These are phyloP conservation scores for Caenorhabditis tropicalis DNA, from an alignment of 1,140 invertebrate genomes.

Conservation along the genomic window DNA sequence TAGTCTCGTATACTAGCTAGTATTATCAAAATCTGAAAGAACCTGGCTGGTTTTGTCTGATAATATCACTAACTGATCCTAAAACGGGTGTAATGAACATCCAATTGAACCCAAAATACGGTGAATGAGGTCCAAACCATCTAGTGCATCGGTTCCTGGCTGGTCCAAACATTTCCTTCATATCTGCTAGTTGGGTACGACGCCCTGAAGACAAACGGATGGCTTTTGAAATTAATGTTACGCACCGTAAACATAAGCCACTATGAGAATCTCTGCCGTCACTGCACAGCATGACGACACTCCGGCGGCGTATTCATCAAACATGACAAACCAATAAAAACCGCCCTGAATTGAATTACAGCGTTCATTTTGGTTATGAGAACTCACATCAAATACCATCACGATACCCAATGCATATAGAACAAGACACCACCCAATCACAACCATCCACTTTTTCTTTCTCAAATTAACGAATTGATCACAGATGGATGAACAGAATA, in stretches of 20 bases:
- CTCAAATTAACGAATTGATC: neutral
- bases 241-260: neutral
- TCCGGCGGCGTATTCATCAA: constrained; percentile 30
- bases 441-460: constrained; percentile 43
- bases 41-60: neutral
- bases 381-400: constrained; percentile 37
- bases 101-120: constrained; percentile 23
- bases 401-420: neutral
- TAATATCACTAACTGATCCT: neutral
- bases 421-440: neutral
- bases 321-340: constrained; percentile 47
- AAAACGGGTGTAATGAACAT: constrained; percentile 4
- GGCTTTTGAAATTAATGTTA: neutral
- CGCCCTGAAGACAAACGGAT: neutral
- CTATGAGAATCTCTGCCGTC: neutral
- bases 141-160: neutral
- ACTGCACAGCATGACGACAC: constrained; percentile 21
- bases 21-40: neutral
- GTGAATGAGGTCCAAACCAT: neutral
- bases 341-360: constrained; percentile 31
- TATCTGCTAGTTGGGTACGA: neutral
- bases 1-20: constrained; percentile 4
- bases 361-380: neutral
- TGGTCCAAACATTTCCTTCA: neutral
- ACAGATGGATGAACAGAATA: constrained; percentile 5